Base-by-base conservation (phyloP, 92 coral and sea anemone genomes). In the Parazoanthus swiftii region DNA sequence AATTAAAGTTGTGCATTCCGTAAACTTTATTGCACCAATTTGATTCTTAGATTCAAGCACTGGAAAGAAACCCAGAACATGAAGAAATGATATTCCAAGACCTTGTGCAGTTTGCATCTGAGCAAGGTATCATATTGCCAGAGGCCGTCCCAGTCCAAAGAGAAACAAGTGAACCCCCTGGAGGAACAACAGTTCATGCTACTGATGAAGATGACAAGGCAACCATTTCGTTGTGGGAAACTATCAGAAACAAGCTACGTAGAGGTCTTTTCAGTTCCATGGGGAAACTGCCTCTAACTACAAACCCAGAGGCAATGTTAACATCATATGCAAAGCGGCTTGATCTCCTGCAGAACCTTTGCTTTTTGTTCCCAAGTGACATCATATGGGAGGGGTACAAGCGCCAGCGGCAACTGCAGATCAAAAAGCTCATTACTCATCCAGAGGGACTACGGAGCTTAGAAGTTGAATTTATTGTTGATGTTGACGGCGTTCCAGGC, bases 11-110 rank as follows among this genome's bases (percentile, higher is more conserved):
- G 5, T 71, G 8, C 14, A 25, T 71, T 70, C 0, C 8, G 6
- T 6, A 70, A 67, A 67, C 25, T 67, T 71, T 33, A 29, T 29
- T 29, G 3, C 39, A 29, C 35, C 16, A 5, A 18, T 80, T 80
- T 80, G 16, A 58, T 58, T 16, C 38, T 3, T 85, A 95, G 98
- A 91, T 93, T 35, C 98, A 95, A 81, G 98, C 98, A 35, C 79
- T 95, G 35, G 98, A 95, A 70, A 89, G 96, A 75, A 95, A 95
- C 72, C 94, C 98, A 35, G 98, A 96, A 26, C 92, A 90, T 78
- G 98, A 95, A 44, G 95, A 95, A 86, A 90, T 90, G 42, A 93
- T 95, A 36, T 89, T 93, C 75, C 92, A 95, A 72, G 98, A 95
- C 81, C 90, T 95, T 42, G 94, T 93, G 44, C 92, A 92, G 87